These are phyloP conservation scores for Diplogasteroides magnus DNA, from an alignment of 1,140 invertebrate species.

Conservation along the genomic window DNA sequence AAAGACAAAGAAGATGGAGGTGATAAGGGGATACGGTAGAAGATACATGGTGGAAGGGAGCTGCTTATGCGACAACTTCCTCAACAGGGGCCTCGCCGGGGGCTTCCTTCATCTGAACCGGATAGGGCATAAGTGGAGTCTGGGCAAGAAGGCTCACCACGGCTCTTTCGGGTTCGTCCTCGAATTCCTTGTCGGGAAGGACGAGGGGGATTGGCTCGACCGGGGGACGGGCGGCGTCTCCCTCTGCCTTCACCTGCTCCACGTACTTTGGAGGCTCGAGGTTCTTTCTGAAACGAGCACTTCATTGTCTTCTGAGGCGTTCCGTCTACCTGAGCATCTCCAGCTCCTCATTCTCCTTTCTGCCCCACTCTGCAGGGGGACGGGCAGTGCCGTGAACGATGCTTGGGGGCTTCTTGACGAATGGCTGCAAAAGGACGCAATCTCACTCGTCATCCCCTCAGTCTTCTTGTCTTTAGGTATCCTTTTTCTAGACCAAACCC, in stretches of 20 bases:
- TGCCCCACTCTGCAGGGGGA: slow-evolving; percentile 42
- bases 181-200: slow-evolving; percentile 26
- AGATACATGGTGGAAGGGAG: too few relatives aligned
- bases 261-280: slow-evolving; percentile 50
- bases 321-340: slow-evolving; percentile 35
- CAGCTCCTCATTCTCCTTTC: slow-evolving; percentile 46
- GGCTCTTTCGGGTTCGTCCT: not conserved
- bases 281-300: slow-evolving; percentile 27
- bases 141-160: not conserved
- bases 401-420: slow-evolving; percentile 19
- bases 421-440: slow-evolving; percentile 19
- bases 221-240: slow-evolving; percentile 58
- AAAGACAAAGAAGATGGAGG: too few relatives aligned
- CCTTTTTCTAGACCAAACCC: too few relatives aligned
- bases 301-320: not conserved
- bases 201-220: slow-evolving; percentile 28
- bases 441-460: too few relatives aligned
- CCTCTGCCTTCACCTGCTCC: slow-evolving; percentile 44
- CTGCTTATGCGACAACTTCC: slow-evolving; percentile 13
- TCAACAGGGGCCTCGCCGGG: not conserved
- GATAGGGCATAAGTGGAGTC: not conserved
- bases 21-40: too few relatives aligned
- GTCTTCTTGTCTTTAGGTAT: too few relatives aligned
- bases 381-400: slow-evolving; percentile 34
- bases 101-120: not conserved